Base-by-base conservation (phyloP, 2,797 vertebrate species). In the Fistularia commersonii region DNA sequence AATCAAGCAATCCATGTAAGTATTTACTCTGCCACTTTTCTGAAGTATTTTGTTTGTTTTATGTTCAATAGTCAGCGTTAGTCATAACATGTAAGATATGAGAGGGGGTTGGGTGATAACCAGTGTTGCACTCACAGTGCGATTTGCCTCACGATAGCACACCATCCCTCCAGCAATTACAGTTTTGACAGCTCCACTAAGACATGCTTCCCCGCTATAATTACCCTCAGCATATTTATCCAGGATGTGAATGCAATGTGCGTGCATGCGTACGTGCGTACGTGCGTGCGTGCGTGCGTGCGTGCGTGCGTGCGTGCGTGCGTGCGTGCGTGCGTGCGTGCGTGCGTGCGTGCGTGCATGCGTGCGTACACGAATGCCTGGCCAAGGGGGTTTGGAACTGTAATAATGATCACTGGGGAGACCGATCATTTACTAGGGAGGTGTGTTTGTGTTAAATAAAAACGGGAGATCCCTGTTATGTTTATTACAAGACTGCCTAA, bases 111-210 rank as follows among this genome's bases (percentile, higher is more conserved):
- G 40, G 53, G 31, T 60, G 86, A 87, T 88, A 86, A 89, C 84
- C 67, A 60, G 70, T 66, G 61, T 75, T 76, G 79, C 79, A 84
- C 82, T 79, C 74, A 69, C 75, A 57, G 79, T 44, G 54, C 66
- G 84, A 90, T 89, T 79, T 67, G 64, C 83, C 65, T 87, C 84
- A 82, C 66, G 81, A 88, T 89, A 87, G 87, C 80, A 81, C 80
- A 77, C 87, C 80, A 80, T 87, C 86, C 88, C 85, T 88, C 78
- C 74, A 80, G 88, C 88, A 89, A 89, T 90, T 90, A 90, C 80
- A 81, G 82, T 79, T 83, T 80, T 89, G 88, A 90, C 88, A 88
- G 87, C 80, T 82, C 71, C 77, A 83, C 84, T 85, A 89, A 88
- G 85, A 87, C 81, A 72, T 54, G 72, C 66, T 82, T 80, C 74